Evolutionary conservation across 2,888 invertebrate genomes (phyloP).

Genomic region (Drosophila pseudotalamancana): DNA sequence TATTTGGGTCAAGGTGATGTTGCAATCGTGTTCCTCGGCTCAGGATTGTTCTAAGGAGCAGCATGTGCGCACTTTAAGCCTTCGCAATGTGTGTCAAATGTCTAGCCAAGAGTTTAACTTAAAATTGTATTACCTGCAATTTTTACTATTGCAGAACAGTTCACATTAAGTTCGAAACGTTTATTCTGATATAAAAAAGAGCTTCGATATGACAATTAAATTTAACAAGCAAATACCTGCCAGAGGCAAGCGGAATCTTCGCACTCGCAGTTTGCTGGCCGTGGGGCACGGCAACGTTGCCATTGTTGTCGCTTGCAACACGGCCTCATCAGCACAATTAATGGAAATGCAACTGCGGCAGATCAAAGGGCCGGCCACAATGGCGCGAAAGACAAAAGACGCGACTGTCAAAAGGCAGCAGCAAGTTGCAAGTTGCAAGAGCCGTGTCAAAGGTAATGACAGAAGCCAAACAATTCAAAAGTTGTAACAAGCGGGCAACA

Average conservation of each 20-base stretch:
- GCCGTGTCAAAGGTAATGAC: slow-evolving; percentile 78
- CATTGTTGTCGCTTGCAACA: slow-evolving; percentile 61
- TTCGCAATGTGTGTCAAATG: slow-evolving; percentile 48
- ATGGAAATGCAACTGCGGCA: slow-evolving; percentile 68
- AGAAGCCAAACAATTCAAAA: slow-evolving; percentile 80
- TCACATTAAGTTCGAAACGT: neutral
- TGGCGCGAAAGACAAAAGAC: slow-evolving; percentile 74
- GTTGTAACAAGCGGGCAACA: slow-evolving; percentile 61
- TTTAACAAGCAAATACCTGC: slow-evolving; percentile 33
- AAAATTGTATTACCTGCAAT: too few species aligned
- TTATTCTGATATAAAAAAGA: neutral
- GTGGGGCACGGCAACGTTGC: slow-evolving; percentile 13
- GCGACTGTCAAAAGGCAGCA: slow-evolving; percentile 77
- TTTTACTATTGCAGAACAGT: too few species aligned
- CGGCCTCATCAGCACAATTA: slow-evolving; percentile 71
- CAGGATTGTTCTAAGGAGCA: slow-evolving; percentile 2
- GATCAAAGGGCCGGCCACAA: slow-evolving; percentile 68
- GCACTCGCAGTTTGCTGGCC: slow-evolving; percentile 16
- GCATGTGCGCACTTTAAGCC: slow-evolving; percentile 15
- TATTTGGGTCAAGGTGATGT: slow-evolving; percentile 71
- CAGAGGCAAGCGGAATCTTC: slow-evolving; percentile 33
- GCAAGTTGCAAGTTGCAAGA: slow-evolving; percentile 54
- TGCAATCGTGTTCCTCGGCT: slow-evolving; percentile 14
- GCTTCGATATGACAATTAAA: slow-evolving; percentile 36
- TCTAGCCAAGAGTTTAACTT: too few species aligned